Conservation (phyloP, 2,797 vertebrate species). For the Falco concolor region DNA sequence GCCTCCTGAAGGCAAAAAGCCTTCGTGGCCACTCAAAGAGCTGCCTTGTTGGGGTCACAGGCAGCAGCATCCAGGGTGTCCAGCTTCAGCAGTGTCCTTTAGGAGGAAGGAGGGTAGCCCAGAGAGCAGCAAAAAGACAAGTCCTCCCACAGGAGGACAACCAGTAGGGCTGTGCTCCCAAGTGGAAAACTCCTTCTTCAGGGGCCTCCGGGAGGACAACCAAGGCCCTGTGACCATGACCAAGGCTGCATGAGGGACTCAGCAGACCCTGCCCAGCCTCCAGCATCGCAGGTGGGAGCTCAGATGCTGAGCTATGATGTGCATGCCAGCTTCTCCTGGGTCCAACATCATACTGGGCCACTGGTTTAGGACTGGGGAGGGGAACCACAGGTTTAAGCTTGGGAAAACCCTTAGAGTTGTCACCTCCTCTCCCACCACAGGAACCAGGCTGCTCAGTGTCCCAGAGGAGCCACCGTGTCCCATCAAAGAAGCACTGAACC, state of each 20-base stretch:
- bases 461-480: accelerated
- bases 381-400: neutral
- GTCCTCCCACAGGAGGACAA: neutral
- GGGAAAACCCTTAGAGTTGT: too few relatives aligned
- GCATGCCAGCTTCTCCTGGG: neutral
- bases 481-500: neutral
- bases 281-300: accelerated
- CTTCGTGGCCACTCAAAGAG: accelerated
- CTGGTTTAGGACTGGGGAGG: neutral
- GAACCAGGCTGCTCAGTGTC: neutral
- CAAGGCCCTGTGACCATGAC: accelerated
- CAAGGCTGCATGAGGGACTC: neutral
- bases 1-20: neutral
- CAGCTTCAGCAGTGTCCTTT: neutral
- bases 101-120: neutral
- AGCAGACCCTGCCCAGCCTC: neutral
- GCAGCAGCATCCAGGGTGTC: neutral
- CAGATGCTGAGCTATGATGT: accelerated
- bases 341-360: accelerated
- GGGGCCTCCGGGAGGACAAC: neutral
- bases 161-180: accelerated
- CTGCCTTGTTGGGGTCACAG: neutral
- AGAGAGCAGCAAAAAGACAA: neutral
- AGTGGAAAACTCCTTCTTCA: accelerated
- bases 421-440: neutral